Evolutionary conservation across 2,113 vertebrate genomes (phyloP), one percentile per base, ranked within the genome.

Genomic region (Mesoclemmys tuberculata): DNA sequence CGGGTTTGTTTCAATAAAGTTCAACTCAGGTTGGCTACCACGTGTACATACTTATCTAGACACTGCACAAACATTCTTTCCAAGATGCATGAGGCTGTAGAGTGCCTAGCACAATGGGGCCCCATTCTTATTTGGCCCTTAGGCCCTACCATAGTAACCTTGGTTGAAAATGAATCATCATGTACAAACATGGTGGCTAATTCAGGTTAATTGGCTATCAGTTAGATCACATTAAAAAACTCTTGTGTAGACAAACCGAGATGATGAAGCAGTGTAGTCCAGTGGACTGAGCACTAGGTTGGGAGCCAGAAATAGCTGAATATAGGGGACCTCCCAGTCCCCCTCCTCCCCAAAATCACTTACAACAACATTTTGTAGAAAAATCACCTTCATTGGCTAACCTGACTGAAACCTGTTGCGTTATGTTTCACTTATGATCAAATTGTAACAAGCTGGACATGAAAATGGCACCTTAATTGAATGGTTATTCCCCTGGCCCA

Each of bases 381-480:
- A 38, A 52, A 31, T 26, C 56, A 71, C 19, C 71, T 51, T 44
- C 1, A 1, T 41, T 68, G 38, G 4, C 71, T 68, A 44, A 44
- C 22, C 41, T 44, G 38, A 26, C 41, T 75, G 38, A 44, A 75
- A 75, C 10, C n/a, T 24, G 22, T 10, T 44, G 85, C 55, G 80
- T 56, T 35, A 71, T 21, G 8, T 3, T 80, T 31, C 51, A 27
- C 35, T 61, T 51, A n/a, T 75, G 52, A 51, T 2, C 51, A n/a
- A 74, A 49, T 27, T 5, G 26, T 58, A 58, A 58, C 56, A 10
- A 58, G 27, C 27, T 58, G 29, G 24, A 41, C 10, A 8, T 16
- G 41, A 52, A 48, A 14, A 6, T 0, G 2, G 27, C 22, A 44
- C 16, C 10, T 35, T 71, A 0, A 1, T 16, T 3, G 2, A 51